Base-by-base conservation (phyloP, 2,113 vertebrate species). In the Typhlomys cinereus region DNA sequence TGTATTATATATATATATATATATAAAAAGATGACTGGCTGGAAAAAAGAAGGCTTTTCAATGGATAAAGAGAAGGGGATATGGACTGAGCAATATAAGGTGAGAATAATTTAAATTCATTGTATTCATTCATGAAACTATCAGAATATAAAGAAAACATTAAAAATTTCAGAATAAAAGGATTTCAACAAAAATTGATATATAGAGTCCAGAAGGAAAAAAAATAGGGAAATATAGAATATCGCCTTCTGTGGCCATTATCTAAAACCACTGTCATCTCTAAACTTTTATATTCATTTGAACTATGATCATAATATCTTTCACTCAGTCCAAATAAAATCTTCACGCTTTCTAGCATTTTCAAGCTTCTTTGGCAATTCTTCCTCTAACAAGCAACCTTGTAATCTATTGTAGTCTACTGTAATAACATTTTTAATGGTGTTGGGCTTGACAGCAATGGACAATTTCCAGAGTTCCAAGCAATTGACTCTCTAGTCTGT, bases 391-490 rank as follows among this genome's bases (percentile, higher is more conserved):
- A 93, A 82, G 10, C 31, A 81, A n/a, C 48, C 34, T 82, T 52
- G 61, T 59, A 46, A 59, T 27, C 21, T 66, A 82, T 82, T 52
- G 61, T 59, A 46, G 64, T 27, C 21, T 66, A 82, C 57, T 85
- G 11, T 52, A 85, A 92, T 91, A 93, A 54, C 52, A 54, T 61
- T 88, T 89, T 94, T 57, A 76, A 31, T 31, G 14, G 25, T 73
- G 29, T 84, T 76, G 34, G 85, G 52, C 86, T 95, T 46, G 87
- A 9, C 85, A 86, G 7, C 57, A 54, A 64, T 75, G 75, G 89
- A 41, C 13, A 86, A 1, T 29, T 83, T 85, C 18, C 94, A 44
- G 23, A 87, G 36, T 62, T 81, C 85, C 12, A 34, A 41, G 23
- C 8, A 71, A 59, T 2, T 61, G 66, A 46, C 67, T 96, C 54